Conservation (phyloP, 2,797 vertebrate genomes). For the Acipenser ruthenus region DNA sequence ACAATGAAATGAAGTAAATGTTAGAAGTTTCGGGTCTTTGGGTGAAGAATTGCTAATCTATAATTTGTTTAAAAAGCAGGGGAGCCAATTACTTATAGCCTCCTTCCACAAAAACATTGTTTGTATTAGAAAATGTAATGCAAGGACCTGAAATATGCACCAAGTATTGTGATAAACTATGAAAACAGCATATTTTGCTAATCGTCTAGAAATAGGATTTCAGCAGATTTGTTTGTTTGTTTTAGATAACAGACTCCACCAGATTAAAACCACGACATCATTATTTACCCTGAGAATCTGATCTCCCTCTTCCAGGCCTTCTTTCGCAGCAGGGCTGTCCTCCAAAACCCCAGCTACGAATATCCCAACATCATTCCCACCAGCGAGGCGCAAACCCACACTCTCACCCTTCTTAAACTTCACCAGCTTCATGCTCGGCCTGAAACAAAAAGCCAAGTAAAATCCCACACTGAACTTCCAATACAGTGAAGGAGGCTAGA, state of each 20-base stretch:
- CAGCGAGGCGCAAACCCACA: slow-evolving; percentile 89
- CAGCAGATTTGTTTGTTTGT: neutral
- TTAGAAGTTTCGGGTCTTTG: no score
- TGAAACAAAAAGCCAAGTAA: slow-evolving; percentile 35
- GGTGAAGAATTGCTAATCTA: no score
- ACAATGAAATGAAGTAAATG: no score
- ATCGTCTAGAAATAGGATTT: neutral
- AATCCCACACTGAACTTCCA: no score
- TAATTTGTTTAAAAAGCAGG: no score
- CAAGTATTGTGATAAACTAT: no score
- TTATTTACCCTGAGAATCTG: slow-evolving; percentile 96
- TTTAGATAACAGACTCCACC: neutral
- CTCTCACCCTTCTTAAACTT: slow-evolving; percentile 98
- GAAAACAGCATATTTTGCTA: no score
- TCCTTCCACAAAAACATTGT: no score
- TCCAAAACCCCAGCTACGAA: slow-evolving; percentile 96
- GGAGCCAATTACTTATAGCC: no score
- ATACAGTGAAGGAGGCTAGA: no score
- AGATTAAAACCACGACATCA: slow-evolving; percentile 20
- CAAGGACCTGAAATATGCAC: no score
- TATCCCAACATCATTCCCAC: slow-evolving; percentile 96
- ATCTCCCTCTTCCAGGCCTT: slow-evolving; percentile 96
- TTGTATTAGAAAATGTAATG: no score
- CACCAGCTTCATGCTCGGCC: slow-evolving; percentile 97
- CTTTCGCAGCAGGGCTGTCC: slow-evolving; percentile 95